These are phyloP conservation scores for Pygoscelis adeliae DNA, from an alignment of 2,113 vertebrate species.

Conservation along the genomic window DNA sequence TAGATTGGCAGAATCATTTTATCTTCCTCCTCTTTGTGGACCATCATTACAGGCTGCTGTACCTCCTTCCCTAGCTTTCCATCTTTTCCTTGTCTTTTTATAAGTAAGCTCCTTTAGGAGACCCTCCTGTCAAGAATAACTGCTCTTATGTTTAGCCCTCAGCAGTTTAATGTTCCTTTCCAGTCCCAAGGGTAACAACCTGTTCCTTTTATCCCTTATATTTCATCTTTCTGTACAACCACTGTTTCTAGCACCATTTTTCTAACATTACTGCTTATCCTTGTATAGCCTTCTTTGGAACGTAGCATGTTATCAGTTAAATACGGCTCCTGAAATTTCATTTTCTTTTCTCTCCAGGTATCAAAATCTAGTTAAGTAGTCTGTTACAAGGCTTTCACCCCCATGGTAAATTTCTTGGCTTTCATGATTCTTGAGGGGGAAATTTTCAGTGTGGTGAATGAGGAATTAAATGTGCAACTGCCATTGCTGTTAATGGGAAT, in stretches of 20 bases:
- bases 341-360: conserved; percentile 54
- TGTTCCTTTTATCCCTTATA: conserved; percentile 38
- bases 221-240: conserved; percentile 36
- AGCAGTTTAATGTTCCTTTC: conserved; percentile 33
- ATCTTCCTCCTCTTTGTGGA: background rate
- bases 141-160: background rate
- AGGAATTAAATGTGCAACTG: conserved; percentile 28
- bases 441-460: conserved; percentile 28
- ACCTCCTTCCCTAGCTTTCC: background rate
- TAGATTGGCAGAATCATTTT: background rate
- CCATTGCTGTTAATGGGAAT: conserved; percentile 9
- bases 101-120: background rate
- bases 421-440: conserved; percentile 44
- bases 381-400: conserved; percentile 37
- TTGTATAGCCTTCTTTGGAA: background rate
- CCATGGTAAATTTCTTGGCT: background rate
- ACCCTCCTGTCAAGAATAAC: background rate
- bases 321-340: conserved; percentile 50
- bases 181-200: background rate
- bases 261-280: conserved; percentile 14
- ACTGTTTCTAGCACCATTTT: conserved; percentile 18
- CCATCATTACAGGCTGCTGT: background rate
- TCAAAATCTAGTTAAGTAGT: conserved; percentile 55
- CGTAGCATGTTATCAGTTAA: conserved; percentile 42
- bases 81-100: background rate